Base-by-base conservation (phyloP, 2,888 invertebrate genomes). In the Lamellibrachia columna region DNA sequence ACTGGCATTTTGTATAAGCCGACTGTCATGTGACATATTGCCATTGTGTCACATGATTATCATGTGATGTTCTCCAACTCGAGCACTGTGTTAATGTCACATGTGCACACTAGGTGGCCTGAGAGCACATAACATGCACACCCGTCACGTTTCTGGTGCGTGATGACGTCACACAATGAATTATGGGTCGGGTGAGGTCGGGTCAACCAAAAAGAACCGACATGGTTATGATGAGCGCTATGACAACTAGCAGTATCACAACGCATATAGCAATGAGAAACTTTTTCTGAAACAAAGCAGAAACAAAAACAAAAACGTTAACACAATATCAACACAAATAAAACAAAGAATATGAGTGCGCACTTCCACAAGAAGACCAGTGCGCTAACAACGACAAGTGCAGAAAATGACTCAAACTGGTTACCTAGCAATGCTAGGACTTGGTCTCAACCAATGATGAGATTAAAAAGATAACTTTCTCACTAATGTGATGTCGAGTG, bases 241-340 rank as follows among this genome's bases (percentile, higher is more conserved):
- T 94, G 58, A 97, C 95, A 93, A 96, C 95, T 93, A 97, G 93
- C 91, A 96, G 93, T 91, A 96, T 94, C 92, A 95, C 94, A 92
- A 96, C 94, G 95, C 96, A 96, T 92, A 96, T 95, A 93, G 96
- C 94, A 92, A 96, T 96, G 94, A 96, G 94, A 92, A 96, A 96
- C 95, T 96, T 95, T 95, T 96, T 96, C 96, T 96, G 96, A 94
- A 94, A 94, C 55, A 75, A 92, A 93, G 53, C 93, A 90, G 92
- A 93, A 93, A 90, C 53, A 75, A 75, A 40, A 75, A 75, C n/a
- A 92, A 75, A 93, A 91, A 94, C 52, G 53, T 91, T 91, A 90
- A 92, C 40, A 91, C 52, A 92, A 90, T 11, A 53, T 40, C 90
- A 40, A 92, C 9, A 92, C 11, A 91, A 93, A 53, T 52, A 15